Conservation (phyloP, 2,888 invertebrate species). For the Microchrysa polita region DNA sequence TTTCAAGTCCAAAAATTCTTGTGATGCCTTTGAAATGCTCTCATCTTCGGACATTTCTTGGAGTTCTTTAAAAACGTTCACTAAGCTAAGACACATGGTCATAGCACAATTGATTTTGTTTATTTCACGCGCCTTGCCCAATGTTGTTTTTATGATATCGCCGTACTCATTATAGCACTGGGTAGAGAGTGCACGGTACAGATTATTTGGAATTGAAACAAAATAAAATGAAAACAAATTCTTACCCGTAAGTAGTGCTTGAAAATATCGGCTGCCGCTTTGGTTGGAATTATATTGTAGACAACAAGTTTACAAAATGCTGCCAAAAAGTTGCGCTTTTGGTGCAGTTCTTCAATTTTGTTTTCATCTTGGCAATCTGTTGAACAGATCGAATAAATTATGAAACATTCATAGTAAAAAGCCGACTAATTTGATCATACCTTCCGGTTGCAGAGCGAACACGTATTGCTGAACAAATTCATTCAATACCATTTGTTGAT, state of each 20-base stretch:
- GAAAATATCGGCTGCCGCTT: slow-evolving; percentile 92
- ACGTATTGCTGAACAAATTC: slow-evolving; percentile 93
- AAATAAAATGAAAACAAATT: slow-evolving; percentile 24
- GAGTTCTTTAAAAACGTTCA: slow-evolving; percentile 84
- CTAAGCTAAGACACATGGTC: slow-evolving; percentile 92
- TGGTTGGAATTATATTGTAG: slow-evolving; percentile 94
- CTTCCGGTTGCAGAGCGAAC: slow-evolving; percentile 91
- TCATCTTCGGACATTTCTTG: slow-evolving; percentile 64
- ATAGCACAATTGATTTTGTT: slow-evolving; percentile 96
- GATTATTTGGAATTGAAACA: slow-evolving; percentile 18
- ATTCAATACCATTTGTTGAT: slow-evolving; percentile 84
- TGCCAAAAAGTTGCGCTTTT: slow-evolving; percentile 93
- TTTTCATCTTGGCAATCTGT: slow-evolving; percentile 93
- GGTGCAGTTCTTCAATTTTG: slow-evolving; percentile 96
- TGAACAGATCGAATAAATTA: too few species aligned
- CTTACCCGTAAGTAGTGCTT: slow-evolving; percentile 94
- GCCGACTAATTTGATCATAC: slow-evolving; percentile 66
- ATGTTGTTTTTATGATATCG: slow-evolving; percentile 96
- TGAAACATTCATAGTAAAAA: background rate
- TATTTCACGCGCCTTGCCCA: slow-evolving; percentile 96
- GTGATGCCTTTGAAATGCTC: slow-evolving; percentile 73
- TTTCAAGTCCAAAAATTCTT: slow-evolving; percentile 90
- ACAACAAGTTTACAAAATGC: slow-evolving; percentile 98
- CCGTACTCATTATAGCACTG: slow-evolving; percentile 98
- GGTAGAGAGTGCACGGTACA: background rate